Conservation (phyloP, 2,888 invertebrate genomes). For the Thereva nobilitata region DNA sequence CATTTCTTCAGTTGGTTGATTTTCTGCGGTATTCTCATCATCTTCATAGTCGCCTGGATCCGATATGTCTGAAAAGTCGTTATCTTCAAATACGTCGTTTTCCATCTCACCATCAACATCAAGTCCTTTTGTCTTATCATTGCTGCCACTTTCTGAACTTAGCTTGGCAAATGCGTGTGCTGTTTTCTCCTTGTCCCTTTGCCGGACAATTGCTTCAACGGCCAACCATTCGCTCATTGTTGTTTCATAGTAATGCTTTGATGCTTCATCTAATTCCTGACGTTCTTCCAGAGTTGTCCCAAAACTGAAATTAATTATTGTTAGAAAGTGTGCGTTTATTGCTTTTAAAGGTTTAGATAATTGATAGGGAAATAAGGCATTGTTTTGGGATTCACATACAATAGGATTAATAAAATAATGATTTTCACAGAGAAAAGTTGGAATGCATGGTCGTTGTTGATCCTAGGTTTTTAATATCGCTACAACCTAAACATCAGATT, state of each 20-base stretch:
- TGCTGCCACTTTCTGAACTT: conserved; percentile 72
- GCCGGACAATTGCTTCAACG: conserved; percentile 88
- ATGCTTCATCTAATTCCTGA: conserved; percentile 66
- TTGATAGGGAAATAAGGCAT: no score
- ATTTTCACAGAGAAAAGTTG: no score
- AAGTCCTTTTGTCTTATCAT: conserved; percentile 62
- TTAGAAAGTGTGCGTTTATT: neutral
- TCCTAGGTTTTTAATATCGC: no score
- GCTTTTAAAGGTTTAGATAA: neutral
- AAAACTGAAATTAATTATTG: conserved; percentile 58
- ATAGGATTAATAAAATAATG: no score
- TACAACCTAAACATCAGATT: no score
- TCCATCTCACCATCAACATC: conserved; percentile 64
- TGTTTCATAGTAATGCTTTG: conserved; percentile 80
- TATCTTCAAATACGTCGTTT: conserved; percentile 61
- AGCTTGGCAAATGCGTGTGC: conserved; percentile 84
- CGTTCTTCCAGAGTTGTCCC: conserved; percentile 71
- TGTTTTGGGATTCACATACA: no score
- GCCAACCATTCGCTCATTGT: conserved; percentile 96
- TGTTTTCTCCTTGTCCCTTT: conserved; percentile 79
- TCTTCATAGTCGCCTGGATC: conserved; percentile 58
- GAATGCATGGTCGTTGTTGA: no score
- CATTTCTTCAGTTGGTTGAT: conserved; percentile 7
- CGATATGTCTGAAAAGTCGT: conserved; percentile 62
- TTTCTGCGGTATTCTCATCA: conserved; percentile 44